phyloP scores from a whole-genome alignment of 1,140 invertebrate species.

The Psilanteris sp. region DNA sequence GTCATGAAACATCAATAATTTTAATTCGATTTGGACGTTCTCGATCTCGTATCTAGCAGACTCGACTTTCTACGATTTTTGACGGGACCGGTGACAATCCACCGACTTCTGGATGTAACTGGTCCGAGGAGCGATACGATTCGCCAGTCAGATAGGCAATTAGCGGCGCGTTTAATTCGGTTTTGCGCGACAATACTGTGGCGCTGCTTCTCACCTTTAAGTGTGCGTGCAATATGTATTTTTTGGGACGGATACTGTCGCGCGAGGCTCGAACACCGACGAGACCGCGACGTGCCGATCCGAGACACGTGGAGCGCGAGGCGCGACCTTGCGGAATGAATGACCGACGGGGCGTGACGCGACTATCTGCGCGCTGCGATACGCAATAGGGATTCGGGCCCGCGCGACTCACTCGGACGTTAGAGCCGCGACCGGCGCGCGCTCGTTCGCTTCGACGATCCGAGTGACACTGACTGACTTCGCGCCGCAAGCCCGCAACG shows the following conservation, averaged over 20 bases:
- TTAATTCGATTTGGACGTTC: too few relatives aligned
- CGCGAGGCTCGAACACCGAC: not conserved
- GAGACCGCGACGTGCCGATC: constrained; percentile 3
- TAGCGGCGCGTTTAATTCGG: too few relatives aligned
- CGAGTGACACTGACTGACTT: constrained; percentile 75
- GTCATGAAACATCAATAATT: too few relatives aligned
- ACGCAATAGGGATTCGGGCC: constrained; percentile 1
- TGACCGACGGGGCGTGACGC: constrained; percentile 39
- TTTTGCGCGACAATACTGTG: not conserved
- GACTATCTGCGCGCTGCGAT: constrained; percentile 13
- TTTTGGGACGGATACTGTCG: constrained; percentile 27
- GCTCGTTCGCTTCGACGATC: constrained; percentile 62
- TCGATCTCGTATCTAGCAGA: too few relatives aligned
- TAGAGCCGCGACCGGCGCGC: not conserved
- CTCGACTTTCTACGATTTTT: too few relatives aligned
- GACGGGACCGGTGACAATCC: not conserved
- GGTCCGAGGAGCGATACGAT: too few relatives aligned
- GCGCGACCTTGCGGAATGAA: constrained; percentile 50
- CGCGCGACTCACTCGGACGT: too few relatives aligned
- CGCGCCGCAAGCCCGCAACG: constrained; percentile 62
- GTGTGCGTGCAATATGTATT: constrained; percentile 10
- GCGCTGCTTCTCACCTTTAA: constrained; percentile 22
- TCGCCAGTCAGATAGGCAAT: too few relatives aligned
- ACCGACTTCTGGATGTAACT: not conserved
- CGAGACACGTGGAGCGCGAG: constrained; percentile 18